Evolutionary conservation across 1,140 invertebrate species (phyloP).

Genomic region (Amyelois transitella): DNA sequence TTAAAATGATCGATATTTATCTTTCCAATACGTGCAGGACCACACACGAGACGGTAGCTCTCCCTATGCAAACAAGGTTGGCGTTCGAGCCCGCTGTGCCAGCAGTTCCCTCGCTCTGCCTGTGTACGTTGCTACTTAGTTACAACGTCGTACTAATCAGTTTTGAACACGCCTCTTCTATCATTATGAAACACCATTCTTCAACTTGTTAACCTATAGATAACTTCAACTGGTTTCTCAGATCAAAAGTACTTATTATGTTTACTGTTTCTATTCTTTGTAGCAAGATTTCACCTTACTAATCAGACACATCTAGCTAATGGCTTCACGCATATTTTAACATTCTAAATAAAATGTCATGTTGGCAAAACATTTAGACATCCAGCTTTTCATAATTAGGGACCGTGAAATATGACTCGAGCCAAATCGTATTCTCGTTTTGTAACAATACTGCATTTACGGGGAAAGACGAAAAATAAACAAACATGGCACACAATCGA

Average conservation of each 20-base stretch:
- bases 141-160: constrained; percentile 45
- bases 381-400: constrained; percentile 38
- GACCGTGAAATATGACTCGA: constrained; percentile 59
- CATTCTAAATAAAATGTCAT: constrained; percentile 13
- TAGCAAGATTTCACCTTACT: constrained; percentile 2
- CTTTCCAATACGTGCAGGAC: constrained; percentile 38
- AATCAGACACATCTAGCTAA: background rate
- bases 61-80: constrained; percentile 52
- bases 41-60: constrained; percentile 46
- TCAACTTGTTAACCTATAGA: constrained; percentile 51
- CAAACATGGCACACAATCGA: constrained; percentile 62
- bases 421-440: constrained; percentile 44
- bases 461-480: constrained; percentile 68
- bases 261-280: constrained; percentile 25
- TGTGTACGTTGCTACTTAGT: constrained; percentile 53
- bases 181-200: constrained; percentile 58
- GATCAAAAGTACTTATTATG: constrained; percentile 21
- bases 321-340: background rate
- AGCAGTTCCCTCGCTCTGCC: constrained; percentile 28
- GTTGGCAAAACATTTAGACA: constrained; percentile 45
- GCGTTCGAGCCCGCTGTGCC: constrained; percentile 38
- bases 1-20: constrained; percentile 3
- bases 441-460: constrained; percentile 63
- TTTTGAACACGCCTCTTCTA: constrained; percentile 53
- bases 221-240: constrained; percentile 40